Base-by-base conservation (phyloP, 1,140 invertebrate genomes). In the Drosophila arizonae region DNA sequence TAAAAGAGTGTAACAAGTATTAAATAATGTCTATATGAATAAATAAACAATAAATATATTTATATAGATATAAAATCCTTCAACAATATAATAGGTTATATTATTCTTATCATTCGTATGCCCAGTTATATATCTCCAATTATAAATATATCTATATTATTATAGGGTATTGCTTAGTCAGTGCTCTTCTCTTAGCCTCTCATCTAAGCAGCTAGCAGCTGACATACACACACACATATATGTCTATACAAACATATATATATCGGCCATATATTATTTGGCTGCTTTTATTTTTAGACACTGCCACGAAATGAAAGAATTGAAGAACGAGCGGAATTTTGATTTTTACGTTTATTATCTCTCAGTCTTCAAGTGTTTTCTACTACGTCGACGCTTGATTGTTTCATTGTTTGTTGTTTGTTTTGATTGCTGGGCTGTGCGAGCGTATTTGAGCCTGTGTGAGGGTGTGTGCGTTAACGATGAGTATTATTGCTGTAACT, bases 401-500 rank as follows among this genome's bases (percentile, higher is more conserved):
- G 69, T 65, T 79, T 52, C 63, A 39, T 70, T 67, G 65, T 63
- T 70, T 67, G 65, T 63, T 67, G 50, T 64, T 71, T 61, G 39
- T 72, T 76, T 68, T 76, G 55, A 69, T 79, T 72, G 67, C 24
- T 41, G 8, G 21, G 3, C 1, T 30, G 13, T 30, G 28, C 6
- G 24, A 39, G 50, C 43, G 39, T 41, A 41, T 71, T 43, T 71
- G 63, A 36, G 15, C n/a, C 15, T 48, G 43, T 61, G 45, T 41
- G 46, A 52, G 55, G 52, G 6, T 69, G 36, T 17, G 24, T 50
- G 50, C 43, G 43, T 75, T 77, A 74, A 84, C 67, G 79, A 79
- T 82, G 61, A 64, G 41, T 68, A 73, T 82, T 87, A 77, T 77
- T 55, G 63, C 55, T 77, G 69, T 71, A 77, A 82, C 72, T 64